phyloP scores from a whole-genome alignment of 2,113 vertebrate genomes.

The Blennius ocellaris region DNA sequence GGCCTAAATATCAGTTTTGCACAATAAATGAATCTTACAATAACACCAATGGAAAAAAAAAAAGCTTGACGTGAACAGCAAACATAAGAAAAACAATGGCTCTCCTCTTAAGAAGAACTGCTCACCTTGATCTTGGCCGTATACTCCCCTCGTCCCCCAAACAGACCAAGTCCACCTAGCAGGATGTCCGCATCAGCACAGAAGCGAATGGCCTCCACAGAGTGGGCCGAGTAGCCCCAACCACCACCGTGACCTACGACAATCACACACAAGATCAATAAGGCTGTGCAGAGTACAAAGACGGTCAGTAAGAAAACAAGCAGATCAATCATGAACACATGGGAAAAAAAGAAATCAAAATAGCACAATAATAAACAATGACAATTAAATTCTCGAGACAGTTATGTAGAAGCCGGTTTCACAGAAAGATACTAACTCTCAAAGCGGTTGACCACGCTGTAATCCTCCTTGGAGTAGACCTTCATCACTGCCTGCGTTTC shows the following conservation, averaged over 20 bases:
- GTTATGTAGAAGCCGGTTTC: background rate
- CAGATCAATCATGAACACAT: no score
- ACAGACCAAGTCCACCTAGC: constrained; percentile 96
- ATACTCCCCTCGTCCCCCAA: constrained; percentile 97
- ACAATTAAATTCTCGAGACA: background rate
- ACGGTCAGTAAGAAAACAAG: background rate
- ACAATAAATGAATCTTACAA: background rate
- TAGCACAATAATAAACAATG: background rate
- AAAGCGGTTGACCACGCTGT: constrained; percentile 98
- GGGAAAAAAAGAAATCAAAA: no score
- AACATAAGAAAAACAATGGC: background rate
- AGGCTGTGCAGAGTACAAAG: constrained; percentile 4
- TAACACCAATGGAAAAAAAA: background rate
- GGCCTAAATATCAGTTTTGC: no score
- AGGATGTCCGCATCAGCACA: constrained; percentile 96
- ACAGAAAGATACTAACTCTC: constrained; percentile 88
- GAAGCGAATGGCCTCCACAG: constrained; percentile 98
- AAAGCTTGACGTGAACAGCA: background rate
- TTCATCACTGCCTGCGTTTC: constrained; percentile 99
- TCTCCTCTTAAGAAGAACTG: background rate
- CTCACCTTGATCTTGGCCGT: constrained; percentile 99
- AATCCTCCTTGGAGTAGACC: constrained; percentile 99
- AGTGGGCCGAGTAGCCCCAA: constrained; percentile 99
- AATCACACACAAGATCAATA: constrained; percentile 20
- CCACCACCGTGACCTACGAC: constrained; percentile 96